Conservation (phyloP, 2,113 vertebrate species). For the Regulus satrapa region DNA sequence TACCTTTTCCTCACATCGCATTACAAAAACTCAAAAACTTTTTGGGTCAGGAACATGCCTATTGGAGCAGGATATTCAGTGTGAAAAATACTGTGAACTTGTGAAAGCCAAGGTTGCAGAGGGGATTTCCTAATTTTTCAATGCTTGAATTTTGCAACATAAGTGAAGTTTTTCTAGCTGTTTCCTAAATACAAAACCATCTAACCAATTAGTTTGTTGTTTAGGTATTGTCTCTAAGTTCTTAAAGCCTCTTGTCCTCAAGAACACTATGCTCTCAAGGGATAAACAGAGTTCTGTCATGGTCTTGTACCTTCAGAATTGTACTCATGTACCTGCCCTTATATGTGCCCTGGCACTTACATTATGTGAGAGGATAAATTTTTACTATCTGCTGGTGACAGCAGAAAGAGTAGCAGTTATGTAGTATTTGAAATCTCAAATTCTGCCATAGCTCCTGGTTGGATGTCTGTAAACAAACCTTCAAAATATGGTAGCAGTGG, state of each 20-base stretch:
- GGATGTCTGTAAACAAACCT: neutral
- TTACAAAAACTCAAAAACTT: neutral
- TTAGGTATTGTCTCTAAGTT: neutral
- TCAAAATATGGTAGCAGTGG: neutral
- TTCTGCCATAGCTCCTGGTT: neutral
- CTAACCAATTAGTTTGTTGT: neutral
- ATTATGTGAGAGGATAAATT: neutral
- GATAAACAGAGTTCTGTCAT: neutral
- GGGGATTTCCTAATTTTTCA: neutral
- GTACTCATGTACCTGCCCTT: neutral
- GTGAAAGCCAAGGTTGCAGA: neutral
- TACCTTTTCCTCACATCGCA: neutral
- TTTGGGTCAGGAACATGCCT: neutral
- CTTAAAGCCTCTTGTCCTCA: neutral
- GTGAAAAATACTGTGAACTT: neutral
- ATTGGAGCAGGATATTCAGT: neutral
- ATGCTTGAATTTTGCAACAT: neutral
- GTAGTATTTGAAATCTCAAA: neutral
- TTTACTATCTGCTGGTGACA: neutral
- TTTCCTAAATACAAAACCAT: neutral
- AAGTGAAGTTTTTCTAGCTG: neutral
- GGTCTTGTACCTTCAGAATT: neutral
- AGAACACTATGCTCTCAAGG: neutral
- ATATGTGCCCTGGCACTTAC: fast-evolving
- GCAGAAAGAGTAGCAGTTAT: neutral